Evolutionary conservation across 2,797 vertebrate genomes (phyloP).

Genomic region (Enteromius anoplus): DNA sequence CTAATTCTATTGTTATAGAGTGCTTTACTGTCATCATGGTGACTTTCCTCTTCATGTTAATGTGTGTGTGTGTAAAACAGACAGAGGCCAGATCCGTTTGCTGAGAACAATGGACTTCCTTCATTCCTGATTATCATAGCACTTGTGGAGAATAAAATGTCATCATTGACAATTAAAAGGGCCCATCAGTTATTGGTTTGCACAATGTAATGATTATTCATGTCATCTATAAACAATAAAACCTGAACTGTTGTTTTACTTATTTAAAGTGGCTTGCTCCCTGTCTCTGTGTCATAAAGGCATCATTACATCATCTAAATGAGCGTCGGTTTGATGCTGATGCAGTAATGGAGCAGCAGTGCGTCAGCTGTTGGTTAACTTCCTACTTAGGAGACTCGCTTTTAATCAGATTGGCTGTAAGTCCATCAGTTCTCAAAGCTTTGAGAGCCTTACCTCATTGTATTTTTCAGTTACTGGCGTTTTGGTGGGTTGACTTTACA

Average conservation of each 20-base stretch:
- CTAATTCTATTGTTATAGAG: background rate
- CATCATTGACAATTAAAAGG: background rate
- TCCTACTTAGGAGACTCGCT: conserved; percentile 49
- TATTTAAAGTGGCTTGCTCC: background rate
- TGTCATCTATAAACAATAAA: background rate
- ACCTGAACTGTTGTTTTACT: background rate
- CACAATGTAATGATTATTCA: background rate
- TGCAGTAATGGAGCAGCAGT: conserved; percentile 62
- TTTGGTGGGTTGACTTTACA: background rate
- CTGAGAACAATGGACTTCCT: background rate
- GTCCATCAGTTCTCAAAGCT: conserved; percentile 9
- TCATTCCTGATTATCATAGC: background rate
- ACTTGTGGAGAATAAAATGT: background rate
- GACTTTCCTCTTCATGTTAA: background rate
- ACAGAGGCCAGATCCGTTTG: background rate
- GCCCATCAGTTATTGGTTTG: background rate
- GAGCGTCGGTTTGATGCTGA: background rate
- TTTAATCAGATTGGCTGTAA: conserved; percentile 69
- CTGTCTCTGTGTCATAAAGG: background rate
- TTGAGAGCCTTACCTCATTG: conserved; percentile 7
- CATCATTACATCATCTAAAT: background rate
- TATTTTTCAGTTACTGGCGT: background rate
- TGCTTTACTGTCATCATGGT: background rate
- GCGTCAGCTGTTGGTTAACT: conserved; percentile 45
- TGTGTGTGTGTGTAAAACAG: background rate